phyloP scores from a whole-genome alignment of 2,888 invertebrate genomes.

The Chymomyza amoena region DNA sequence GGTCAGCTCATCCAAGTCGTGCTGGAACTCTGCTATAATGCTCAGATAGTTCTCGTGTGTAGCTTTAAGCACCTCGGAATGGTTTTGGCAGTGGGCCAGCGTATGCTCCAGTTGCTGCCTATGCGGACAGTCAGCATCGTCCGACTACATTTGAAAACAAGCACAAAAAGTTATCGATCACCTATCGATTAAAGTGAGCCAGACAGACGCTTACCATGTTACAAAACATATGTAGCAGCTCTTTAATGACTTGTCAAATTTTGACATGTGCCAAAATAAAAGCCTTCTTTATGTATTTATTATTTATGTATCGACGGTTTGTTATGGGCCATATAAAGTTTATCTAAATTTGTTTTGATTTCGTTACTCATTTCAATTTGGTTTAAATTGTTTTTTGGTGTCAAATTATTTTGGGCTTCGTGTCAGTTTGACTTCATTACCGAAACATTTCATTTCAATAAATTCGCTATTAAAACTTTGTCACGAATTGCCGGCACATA shows the following conservation, averaged over 20 bases:
- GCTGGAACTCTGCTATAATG: slow-evolving; percentile 76
- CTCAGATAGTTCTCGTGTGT: slow-evolving; percentile 73
- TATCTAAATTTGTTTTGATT: slow-evolving; percentile 10
- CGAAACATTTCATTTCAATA: slow-evolving; percentile 69
- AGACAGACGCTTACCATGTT: background rate
- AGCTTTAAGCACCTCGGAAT: slow-evolving; percentile 48
- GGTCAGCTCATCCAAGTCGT: slow-evolving; percentile 73
- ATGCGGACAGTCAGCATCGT: slow-evolving; percentile 62
- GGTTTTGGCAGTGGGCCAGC: slow-evolving; percentile 60
- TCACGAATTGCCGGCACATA: slow-evolving; percentile 37
- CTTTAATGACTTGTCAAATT: background rate
- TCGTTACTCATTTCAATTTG: slow-evolving; percentile 28
- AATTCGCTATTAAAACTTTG: slow-evolving; percentile 72
- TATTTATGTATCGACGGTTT: background rate
- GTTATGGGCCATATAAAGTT: background rate
- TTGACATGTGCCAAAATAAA: background rate
- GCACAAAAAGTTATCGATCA: background rate
- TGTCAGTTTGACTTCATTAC: slow-evolving; percentile 64
- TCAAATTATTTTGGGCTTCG: slow-evolving; percentile 37
- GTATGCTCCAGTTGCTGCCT: slow-evolving; percentile 54
- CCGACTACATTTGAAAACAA: slow-evolving; percentile 31
- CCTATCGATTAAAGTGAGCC: background rate
- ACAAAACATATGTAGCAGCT: background rate
- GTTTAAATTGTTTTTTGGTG: slow-evolving; percentile 34
- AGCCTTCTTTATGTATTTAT: background rate